Base-by-base conservation (phyloP, 2,113 vertebrate genomes). In the Rhizomys pruinosus region DNA sequence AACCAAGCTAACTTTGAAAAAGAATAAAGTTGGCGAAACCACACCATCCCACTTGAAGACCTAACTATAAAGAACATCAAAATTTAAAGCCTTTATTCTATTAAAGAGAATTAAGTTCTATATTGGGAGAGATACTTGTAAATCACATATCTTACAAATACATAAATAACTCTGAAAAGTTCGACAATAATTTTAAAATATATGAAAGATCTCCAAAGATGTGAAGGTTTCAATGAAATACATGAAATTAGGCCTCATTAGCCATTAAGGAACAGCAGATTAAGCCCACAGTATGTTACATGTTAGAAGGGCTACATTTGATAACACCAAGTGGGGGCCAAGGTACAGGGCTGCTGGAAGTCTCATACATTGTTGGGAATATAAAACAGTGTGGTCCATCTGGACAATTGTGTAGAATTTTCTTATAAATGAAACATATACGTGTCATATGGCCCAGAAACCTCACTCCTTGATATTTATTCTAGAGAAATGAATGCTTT, bases 131-230 rank as follows among this genome's bases (percentile, higher is more conserved):
- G 81, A 81, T 93, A 81, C 64, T 89, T 94, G 61, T 57, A 93
- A 88, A 44, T 79, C 11, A 85, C 37, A 39, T 59, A 37, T 76
- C 17, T 71, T 10, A 91, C 79, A 85, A 82, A 89, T 63, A 63
- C 71, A 85, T 81, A 94, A 90, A 81, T 25, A 91, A 71, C 15
- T 86, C 61, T 89, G 23, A 91, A 89, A 92, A 95, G 86, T 20
- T 86, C 25, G 94, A 81, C 3, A 81, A 25, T 74, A 57, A 23
- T 89, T 94, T 92, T 44, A n/a, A 90, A 95, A 87, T 66, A n/a
- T 27, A 55, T 29, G 86, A 1, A 90, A 66, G 52, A 3, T 93
- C 61, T 72, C n/a, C 25, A 76, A 80, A 87, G 22, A 81, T 61
- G 77, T 17, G 95, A 91, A 68, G 79, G 77, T 77, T 63, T 20